phyloP scores from a whole-genome alignment of 1,140 invertebrate species.

The Lepidurus packardi region DNA sequence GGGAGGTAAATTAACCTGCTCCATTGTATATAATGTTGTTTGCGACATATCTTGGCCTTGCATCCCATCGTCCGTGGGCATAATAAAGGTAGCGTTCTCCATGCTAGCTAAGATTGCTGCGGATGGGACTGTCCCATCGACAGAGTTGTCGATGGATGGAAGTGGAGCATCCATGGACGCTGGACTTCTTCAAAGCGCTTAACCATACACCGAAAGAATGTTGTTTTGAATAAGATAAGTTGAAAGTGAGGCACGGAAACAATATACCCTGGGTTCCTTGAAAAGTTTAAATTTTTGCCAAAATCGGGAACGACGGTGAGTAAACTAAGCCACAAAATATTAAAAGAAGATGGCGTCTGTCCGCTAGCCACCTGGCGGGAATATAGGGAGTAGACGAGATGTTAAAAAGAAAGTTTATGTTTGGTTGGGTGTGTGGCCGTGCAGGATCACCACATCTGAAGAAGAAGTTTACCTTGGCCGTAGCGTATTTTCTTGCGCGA shows the following conservation, averaged over 20 bases:
- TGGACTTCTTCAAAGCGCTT: neutral
- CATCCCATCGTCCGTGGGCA: neutral
- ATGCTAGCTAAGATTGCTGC: neutral
- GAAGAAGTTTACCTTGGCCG: neutral
- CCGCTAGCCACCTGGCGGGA: conserved; percentile 10
- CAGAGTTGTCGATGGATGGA: conserved; percentile 18
- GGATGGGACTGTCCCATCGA: conserved; percentile 4
- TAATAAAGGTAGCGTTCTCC: neutral
- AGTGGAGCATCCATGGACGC: neutral
- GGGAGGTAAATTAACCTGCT: neutral
- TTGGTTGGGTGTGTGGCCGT: conserved; percentile 7
- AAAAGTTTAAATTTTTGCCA: conserved; percentile 13
- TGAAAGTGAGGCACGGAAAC: neutral
- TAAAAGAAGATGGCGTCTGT: conserved; percentile 21
- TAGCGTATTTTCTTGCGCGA: too few species aligned
- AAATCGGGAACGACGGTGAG: neutral
- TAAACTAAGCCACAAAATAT: conserved; percentile 20
- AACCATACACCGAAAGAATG: neutral
- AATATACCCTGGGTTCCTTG: neutral
- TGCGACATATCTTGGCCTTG: conserved; percentile 10
- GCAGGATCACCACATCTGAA: neutral
- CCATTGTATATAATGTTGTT: conserved; percentile 8
- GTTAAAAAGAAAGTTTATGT: neutral
- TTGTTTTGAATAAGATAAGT: neutral
- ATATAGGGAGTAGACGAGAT: neutral